These are phyloP conservation scores for Ostrea edulis DNA, from an alignment of 1,140 invertebrate species.

Conservation along the genomic window DNA sequence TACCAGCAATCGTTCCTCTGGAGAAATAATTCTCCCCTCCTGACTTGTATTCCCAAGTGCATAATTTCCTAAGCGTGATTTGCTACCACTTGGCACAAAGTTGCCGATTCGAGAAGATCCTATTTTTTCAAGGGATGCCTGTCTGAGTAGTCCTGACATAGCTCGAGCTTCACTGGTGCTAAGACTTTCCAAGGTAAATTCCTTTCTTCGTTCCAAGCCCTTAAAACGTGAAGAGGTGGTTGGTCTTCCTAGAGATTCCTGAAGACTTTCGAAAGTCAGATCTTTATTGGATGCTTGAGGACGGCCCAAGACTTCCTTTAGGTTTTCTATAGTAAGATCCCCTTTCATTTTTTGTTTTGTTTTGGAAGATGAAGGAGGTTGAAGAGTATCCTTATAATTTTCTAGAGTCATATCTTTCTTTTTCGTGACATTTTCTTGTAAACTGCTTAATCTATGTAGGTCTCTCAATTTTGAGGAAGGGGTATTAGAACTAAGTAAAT, in stretches of 20 bases:
- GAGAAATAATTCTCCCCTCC: conserved; percentile 72
- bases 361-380: conserved; percentile 60
- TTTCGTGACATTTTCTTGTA: conserved; percentile 50
- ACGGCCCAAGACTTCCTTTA: conserved; percentile 62
- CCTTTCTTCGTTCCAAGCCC: conserved; percentile 71
- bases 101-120: conserved; percentile 75
- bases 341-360: conserved; percentile 55
- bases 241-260: conserved; percentile 69
- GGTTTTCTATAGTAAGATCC: conserved; percentile 61
- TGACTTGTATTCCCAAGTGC: conserved; percentile 62
- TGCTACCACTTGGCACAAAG: conserved; percentile 72
- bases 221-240: conserved; percentile 68
- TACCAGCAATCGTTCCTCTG: conserved; percentile 74
- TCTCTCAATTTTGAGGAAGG: conserved; percentile 51
- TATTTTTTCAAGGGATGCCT: conserved; percentile 77
- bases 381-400: conserved; percentile 62
- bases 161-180: conserved; percentile 74
- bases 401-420: conserved; percentile 65
- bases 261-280: conserved; percentile 67
- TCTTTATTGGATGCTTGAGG: conserved; percentile 71
- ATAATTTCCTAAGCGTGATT: conserved; percentile 72
- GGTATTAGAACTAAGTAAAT: conserved; percentile 39
- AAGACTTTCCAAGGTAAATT: conserved; percentile 77
- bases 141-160: conserved; percentile 76
- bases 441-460: conserved; percentile 55